phyloP scores from a whole-genome alignment of 2,797 vertebrate genomes.

The Notolepis coatsorum region DNA sequence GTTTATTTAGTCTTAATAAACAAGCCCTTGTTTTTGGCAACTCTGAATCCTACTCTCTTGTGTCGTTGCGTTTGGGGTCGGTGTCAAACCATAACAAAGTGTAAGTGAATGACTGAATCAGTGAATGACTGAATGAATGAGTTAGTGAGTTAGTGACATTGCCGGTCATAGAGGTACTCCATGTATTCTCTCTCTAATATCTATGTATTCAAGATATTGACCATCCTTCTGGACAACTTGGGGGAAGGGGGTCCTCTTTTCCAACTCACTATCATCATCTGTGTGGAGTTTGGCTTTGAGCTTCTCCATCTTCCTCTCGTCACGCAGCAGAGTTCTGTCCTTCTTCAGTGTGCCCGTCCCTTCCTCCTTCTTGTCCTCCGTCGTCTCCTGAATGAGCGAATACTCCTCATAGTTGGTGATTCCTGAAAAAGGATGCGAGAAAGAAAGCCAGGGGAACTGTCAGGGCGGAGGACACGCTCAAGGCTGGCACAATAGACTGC shows the following conservation, averaged over 20 bases:
- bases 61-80: too few species aligned
- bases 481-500: constrained; percentile 13
- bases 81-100: too few species aligned
- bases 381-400: constrained; percentile 94
- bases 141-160: too few species aligned
- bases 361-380: constrained; percentile 96
- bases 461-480: constrained; percentile 15
- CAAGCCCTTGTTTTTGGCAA: too few species aligned
- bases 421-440: constrained; percentile 82
- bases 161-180: too few species aligned
- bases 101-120: too few species aligned
- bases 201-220: constrained; percentile 17
- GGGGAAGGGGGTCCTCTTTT: neutral
- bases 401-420: constrained; percentile 99
- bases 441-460: constrained; percentile 10
- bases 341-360: constrained; percentile 93
- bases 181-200: too few species aligned
- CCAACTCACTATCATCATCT: constrained; percentile 93
- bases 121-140: too few species aligned
- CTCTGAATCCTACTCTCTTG: too few species aligned
- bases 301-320: constrained; percentile 99
- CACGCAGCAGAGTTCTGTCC: constrained; percentile 91
- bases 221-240: constrained; percentile 1
- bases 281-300: constrained; percentile 98
- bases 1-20: too few species aligned